A percentile compares a stretch with the other conserved stretches of the same genome.
phyloP scores from a whole-genome alignment of 2,113 vertebrate species.

The Platanista minor region DNA sequence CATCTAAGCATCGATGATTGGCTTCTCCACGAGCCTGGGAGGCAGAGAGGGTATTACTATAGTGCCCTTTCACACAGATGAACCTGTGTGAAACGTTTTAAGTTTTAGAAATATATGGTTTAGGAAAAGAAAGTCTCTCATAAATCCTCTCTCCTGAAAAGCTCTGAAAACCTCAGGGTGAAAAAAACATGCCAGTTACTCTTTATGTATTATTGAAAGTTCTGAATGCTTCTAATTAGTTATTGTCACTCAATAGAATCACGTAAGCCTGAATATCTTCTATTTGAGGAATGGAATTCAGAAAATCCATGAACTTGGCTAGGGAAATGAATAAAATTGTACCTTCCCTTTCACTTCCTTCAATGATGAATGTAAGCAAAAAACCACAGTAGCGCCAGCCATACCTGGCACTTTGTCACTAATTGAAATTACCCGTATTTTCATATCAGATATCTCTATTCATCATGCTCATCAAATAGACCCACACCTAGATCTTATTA shows the following conservation, averaged over 20 bases:
- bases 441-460: not conserved
- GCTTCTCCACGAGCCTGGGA: not conserved
- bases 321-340: not conserved
- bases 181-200: not conserved
- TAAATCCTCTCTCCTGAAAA: not conserved
- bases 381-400: not conserved
- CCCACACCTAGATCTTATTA: not conserved
- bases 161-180: not conserved
- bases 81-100: not conserved
- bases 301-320: not conserved
- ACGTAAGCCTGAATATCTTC: not conserved
- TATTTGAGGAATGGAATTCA: not conserved
- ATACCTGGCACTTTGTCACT: not conserved
- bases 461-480: not conserved
- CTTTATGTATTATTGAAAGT: not conserved
- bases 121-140: not conserved
- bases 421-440: not conserved
- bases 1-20: not conserved
- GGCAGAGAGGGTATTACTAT: not conserved
- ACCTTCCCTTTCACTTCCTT: not conserved
- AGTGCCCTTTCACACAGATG: accelerated
- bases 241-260: not conserved
- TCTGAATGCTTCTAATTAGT: not conserved
- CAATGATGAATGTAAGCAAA: not conserved
- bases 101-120: not conserved